Conservation (phyloP, 2,113 vertebrate species). For the Puffinus mauretanicus region DNA sequence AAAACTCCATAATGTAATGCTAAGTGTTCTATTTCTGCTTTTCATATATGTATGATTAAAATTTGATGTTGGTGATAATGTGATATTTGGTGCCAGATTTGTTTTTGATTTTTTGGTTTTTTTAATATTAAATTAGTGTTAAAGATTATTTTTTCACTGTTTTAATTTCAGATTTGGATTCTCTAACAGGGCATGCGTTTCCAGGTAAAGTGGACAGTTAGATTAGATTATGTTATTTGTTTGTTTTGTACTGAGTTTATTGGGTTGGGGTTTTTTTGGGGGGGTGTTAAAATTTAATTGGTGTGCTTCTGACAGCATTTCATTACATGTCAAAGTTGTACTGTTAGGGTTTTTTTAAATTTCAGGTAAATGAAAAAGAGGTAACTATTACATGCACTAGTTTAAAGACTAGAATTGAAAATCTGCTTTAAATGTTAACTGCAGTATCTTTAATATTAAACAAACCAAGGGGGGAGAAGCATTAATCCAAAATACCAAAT, state of each 20-base stretch:
- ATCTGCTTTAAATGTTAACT: not conserved
- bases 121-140: slow-evolving; percentile 35
- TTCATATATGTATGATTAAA: not conserved
- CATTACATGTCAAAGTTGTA: not conserved
- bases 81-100: not conserved
- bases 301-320: not conserved
- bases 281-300: not conserved
- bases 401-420: not conserved
- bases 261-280: not conserved
- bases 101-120: not conserved
- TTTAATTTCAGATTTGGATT: slow-evolving; percentile 74
- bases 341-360: not conserved
- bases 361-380: not conserved
- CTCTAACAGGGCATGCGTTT: slow-evolving; percentile 74
- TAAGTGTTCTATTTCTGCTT: not conserved
- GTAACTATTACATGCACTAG: not conserved
- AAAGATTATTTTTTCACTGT: slow-evolving; percentile 60
- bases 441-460: not conserved
- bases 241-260: not conserved
- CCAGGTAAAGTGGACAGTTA: slow-evolving; percentile 68
- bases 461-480: not conserved
- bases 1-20: not conserved
- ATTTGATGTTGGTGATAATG: not conserved
- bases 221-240: slow-evolving; percentile 44
- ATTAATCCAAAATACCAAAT: not conserved